A percentile compares a stretch with the other conserved stretches of the same genome.
These are phyloP conservation scores for Sceliomorpha sp. DNA, from an alignment of 2,888 invertebrate species.

Conservation along the genomic window DNA sequence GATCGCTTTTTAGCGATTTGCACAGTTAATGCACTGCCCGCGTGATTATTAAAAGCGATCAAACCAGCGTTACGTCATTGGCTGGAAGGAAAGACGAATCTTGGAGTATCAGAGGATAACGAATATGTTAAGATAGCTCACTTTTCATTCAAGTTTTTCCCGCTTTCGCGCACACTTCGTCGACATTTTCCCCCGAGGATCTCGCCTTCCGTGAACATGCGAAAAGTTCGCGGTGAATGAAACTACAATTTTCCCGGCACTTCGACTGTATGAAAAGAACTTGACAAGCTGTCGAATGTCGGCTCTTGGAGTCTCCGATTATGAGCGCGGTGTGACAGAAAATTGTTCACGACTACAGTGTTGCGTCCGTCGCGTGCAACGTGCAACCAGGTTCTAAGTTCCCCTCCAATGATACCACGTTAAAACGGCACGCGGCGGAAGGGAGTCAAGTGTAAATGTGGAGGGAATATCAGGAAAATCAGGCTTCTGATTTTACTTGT, in stretches of 20 bases:
- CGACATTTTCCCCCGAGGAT: too few species aligned
- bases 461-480: conserved; percentile 32
- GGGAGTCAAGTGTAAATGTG: conserved; percentile 44
- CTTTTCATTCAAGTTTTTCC: conserved; percentile 20
- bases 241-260: too few species aligned
- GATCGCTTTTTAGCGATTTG: conserved; percentile 3
- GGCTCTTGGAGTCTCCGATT: conserved; percentile 6
- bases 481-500: not conserved
- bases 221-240: not conserved
- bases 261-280: too few species aligned
- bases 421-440: conserved; percentile 46
- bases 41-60: conserved; percentile 7
- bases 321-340: conserved; percentile 67
- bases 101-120: not conserved
- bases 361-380: conserved; percentile 58
- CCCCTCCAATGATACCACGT: conserved; percentile 51
- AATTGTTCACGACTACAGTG: conserved; percentile 74
- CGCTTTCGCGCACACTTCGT: not conserved
- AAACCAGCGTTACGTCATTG: conserved; percentile 19
- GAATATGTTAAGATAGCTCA: not conserved
- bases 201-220: too few species aligned
- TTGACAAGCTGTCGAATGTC: not conserved
- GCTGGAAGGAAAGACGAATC: conserved; percentile 1
- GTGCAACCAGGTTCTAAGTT: conserved; percentile 39
- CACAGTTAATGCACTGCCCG: conserved; percentile 22